Base-by-base conservation (phyloP, 2,888 invertebrate species). In the Copidosoma aretas region DNA sequence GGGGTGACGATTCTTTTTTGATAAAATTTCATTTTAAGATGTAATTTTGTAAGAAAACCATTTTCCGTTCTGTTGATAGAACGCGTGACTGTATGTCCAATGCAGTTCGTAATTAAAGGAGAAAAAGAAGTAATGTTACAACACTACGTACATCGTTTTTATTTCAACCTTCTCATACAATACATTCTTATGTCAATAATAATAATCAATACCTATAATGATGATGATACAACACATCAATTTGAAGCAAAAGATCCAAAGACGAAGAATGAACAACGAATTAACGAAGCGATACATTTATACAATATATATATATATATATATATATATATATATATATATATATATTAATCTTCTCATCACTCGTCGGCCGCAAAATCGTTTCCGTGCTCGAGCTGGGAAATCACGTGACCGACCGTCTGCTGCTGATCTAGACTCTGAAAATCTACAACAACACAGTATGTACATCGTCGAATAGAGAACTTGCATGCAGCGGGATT, bases 1-100 rank as follows among this genome's bases (percentile, higher is more conserved):
- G 17, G 52, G 25, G 39, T 25, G 51, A 51, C 41, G 43, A 17
- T 61, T 71, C 67, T 68, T 71, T 64, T 71, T 65, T 68, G 63
- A 64, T 68, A 68, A 71, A 15, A 62, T 68, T 68, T 65, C 49
- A 59, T 68, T 71, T 71, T 60, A 63, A 65, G 60, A 66, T 64
- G 71, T 63, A 71, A 71, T 71, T 68, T 68, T 71, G 25, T 67
- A 71, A 64, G 52, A 56, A 61, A 62, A 62, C n/a, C 52, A 54
- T 54, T 60, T 71, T 68, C 43, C 71, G 63, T 68, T 71, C 54
- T 68, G 66, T 71, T 71, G 15, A 63, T 68, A 68, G 68, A 71
- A 60, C 64, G 60, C 64, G 67, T 49, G 59, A 64, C 71, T 71
- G 67, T 68, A 60, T 60, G 60, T 67, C 57, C 52, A 66, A 60